Evolutionary conservation across 2,113 vertebrate genomes (phyloP), one percentile per base, ranked within the genome.

Genomic region (Ploceus nigricollis): DNA sequence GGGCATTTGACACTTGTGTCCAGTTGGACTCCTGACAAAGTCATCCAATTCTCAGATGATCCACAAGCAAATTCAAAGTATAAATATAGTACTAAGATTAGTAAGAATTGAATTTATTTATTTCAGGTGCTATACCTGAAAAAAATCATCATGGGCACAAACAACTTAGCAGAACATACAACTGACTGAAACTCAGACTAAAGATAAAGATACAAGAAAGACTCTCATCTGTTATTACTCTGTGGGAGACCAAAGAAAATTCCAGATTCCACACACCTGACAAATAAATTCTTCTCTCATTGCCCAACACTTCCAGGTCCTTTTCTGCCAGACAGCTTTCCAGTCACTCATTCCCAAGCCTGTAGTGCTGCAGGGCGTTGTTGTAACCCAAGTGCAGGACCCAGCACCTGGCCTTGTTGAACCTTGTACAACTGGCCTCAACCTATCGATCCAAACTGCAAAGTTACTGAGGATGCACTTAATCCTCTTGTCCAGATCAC

Each of bases 391-490:
- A 11, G 40, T 6, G 30, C 47, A 40, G 54, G 11, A 69, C 20
- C 24, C 35, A 48, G 18, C 15, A 35, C 21, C 10, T 31, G 4
- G 16, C 14, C 25, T 40, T 54, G 30, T 22, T 61, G 25, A 42
- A 48, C 25, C 25, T 48, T n/a, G 37, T 37, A 48, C 25, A 30
- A 10, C 18, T 31, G 20, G 8, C 21, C 11, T 54, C 13, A 20
- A 35, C 14, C 30, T 35, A 63, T 8, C 0, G 0, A 48, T 42
- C 10, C 54, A 77, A 47, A 13, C 22, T 63, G 40, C 22, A 61
- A 40, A 54, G 5, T 35, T 35, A 47, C 4, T 40, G 39, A 75
- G 6, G 16, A 17, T 47, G 39, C 10, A 40, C 15, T 35, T 22
- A 39, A 82, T 28, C 13, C 6, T 22, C 15, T 48, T 48, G 10